These are phyloP conservation scores for Smittia aterrima DNA, from an alignment of 2,888 invertebrate species.

Conservation along the genomic window DNA sequence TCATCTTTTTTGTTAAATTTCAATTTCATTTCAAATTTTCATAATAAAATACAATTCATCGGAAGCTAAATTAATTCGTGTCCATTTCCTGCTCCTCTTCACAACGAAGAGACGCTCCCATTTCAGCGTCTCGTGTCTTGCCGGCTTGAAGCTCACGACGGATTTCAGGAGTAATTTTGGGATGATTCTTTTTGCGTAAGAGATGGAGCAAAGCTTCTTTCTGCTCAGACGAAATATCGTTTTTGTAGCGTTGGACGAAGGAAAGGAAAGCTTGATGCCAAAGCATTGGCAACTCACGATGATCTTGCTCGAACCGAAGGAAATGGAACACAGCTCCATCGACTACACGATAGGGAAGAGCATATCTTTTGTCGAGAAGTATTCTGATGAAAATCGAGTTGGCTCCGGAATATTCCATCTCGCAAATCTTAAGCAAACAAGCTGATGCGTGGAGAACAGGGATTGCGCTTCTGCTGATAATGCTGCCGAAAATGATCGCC, in stretches of 20 bases:
- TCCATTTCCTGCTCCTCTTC: slow-evolving; percentile 36
- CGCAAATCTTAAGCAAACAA: slow-evolving; percentile 90
- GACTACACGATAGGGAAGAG: slow-evolving; percentile 90
- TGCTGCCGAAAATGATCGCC: slow-evolving; percentile 91
- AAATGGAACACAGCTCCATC: slow-evolving; percentile 96
- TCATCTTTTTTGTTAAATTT: too few relatives aligned
- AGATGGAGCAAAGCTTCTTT: slow-evolving; percentile 79
- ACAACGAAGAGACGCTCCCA: slow-evolving; percentile 48
- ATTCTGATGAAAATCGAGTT: slow-evolving; percentile 92
- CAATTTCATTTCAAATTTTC: too few relatives aligned
- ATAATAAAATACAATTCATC: too few relatives aligned
- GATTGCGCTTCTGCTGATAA: slow-evolving; percentile 85
- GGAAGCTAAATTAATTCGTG: too few relatives aligned
- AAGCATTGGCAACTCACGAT: slow-evolving; percentile 82
- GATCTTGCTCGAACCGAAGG: slow-evolving; percentile 82
- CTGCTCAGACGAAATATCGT: slow-evolving; percentile 91
- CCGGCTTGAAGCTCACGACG: slow-evolving; percentile 82
- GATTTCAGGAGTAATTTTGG: slow-evolving; percentile 68
- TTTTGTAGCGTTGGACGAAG: slow-evolving; percentile 93
- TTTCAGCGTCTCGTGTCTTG: slow-evolving; percentile 73
- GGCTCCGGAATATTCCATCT: slow-evolving; percentile 96
- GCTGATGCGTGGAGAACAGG: slow-evolving; percentile 95
- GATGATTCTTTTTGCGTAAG: slow-evolving; percentile 56
- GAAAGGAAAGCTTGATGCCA: slow-evolving; percentile 96
- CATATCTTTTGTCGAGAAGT: slow-evolving; percentile 96